Evolutionary conservation across 2,888 invertebrate species (phyloP), one percentile per base, ranked within the genome.

Genomic region (Endomychus coccineus): DNA sequence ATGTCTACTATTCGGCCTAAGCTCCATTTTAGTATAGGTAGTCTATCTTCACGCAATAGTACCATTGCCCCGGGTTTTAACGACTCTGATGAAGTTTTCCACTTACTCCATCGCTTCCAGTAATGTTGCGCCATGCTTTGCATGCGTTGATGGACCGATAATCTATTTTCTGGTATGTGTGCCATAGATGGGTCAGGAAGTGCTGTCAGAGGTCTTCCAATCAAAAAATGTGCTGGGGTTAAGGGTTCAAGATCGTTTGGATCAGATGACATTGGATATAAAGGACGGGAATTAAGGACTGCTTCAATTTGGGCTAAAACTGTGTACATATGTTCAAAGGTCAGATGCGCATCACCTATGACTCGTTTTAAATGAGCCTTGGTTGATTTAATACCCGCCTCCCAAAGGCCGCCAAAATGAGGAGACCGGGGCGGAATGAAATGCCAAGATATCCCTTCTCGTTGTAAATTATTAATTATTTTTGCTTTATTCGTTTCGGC

Each of bases 201-300:
- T 10, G 32, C 37, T 2, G 46, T 43, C 10, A 59, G 49, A 1
- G 51, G 42, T 4, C 51, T 3, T 4, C 56, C 57, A 27, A 57
- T 53, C 6, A 42, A 25, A 10, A 48, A 45, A 19, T 46, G 46
- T n/a, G 32, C 24, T 7, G 48, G 46, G 4, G 44, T 48, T 10
- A 46, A 27, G 3, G 42, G 37, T 17, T 10, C 10, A 9, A 30
- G 19, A 25, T 45, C 48, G 23, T 40, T 31, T 3, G 44, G 44
- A 27, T 40, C 39, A 11, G 34, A 27, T n/a, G 39, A 42, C 10
- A 49, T 15, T 30, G 44, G 40, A n/a, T 24, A 37, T 11, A 50
- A 17, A 35, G 56, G 55, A 16, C 54, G 29, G 5, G 48, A 54
- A 43, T 58, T 57, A 7, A 55, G 31, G 13, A 44, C 34, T 2